Base-by-base conservation (phyloP, 2,888 invertebrate species). In the Andrena haemorrhoa region DNA sequence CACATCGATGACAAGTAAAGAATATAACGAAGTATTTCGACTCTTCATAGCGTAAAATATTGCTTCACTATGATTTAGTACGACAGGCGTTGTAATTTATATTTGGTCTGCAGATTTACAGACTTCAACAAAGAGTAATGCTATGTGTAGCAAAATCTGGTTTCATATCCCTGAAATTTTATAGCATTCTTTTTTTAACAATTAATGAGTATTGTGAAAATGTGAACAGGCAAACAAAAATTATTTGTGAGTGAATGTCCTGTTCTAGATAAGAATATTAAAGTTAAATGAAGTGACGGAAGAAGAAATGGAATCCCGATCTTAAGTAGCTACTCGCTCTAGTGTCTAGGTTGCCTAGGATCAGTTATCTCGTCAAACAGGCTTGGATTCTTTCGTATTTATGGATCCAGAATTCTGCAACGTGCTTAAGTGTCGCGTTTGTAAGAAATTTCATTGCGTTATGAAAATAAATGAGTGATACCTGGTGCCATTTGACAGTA, bases 401-500 rank as follows among this genome's bases (percentile, higher is more conserved):
- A 70, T 35, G 60, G 49, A 65, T 51, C 16, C n/a, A 10, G 20
- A 41, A 47, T 26, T 60, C 2, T 60, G 35, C 8, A 31, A 8
- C 16, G 16, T 23, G 10, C 29, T 51, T 7, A 31, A 2, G 12
- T 29, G 3, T 20, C 26, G 10, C 12, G 12, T 61, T 68, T 10
- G 6, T 10, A 3, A 12, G 5, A 0, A 56, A 73, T 23, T 31
- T 64, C 6, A 10, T 10, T 8, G 20, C 31, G 20, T 35, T 68
- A 16, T 10, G 20, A 61, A 51, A 41, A 61, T 41, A 12, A 41
- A 41, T 41, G 41, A 41, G 60, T 35, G 8, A 77, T 73, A 93
- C 93, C 93, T 92, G 93, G 93, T 75, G 93, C 93, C 91, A 92
- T 91, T 84, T 90, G 92, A 86, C 93, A 93, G 86, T 92, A 90